Base-by-base conservation (phyloP, 2,113 vertebrate species). In the Syrmaticus mikado region DNA sequence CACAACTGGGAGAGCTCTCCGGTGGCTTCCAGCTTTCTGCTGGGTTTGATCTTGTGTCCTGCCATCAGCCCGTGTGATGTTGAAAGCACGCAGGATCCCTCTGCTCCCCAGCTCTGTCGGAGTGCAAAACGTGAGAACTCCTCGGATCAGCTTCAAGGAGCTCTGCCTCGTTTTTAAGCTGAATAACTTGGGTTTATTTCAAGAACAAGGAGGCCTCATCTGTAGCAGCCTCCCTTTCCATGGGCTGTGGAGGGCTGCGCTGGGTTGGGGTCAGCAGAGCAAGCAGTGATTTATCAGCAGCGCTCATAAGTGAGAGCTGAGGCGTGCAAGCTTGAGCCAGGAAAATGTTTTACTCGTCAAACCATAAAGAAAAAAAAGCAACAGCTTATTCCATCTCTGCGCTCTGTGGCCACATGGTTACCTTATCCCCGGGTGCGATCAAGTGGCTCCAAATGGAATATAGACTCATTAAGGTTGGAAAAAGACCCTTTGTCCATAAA, bases 291-390 rank as follows among this genome's bases (percentile, higher is more conserved):
- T 92, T 64, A 30, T 65, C 66, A 24, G n/a, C 79, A 38, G 25
- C 27, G 45, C 36, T 88, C 57, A 1, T 10, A 24, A 34, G 20
- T 1, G 32, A 58, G n/a, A 0, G 8, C 16, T 12, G 11, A 18
- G 22, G 13, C 1, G 0, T 2, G 25, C 10, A 4, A n/a, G 18
- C 2, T 53, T 13, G 27, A 7, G 52, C 86, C 74, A 14, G 71
- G 71, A 57, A 81, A 71, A 70, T 4, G 19, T 34, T 82, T 46
- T 18, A 17, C 64, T 52, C 0, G 10, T 77, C 1, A 34, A 76
- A 84, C 17, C 34, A 3, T 58, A 6, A 16, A 34, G 11, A 45
- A 52, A 50, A 50, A 45, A 45, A 45, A 45, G 18, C 17, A 12
- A 5, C 30, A 1, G 6, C 32, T 64, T 18, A 13, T 70, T 15